These are phyloP conservation scores for Drosophila truncata DNA, from an alignment of 1,140 invertebrate species.

Conservation along the genomic window DNA sequence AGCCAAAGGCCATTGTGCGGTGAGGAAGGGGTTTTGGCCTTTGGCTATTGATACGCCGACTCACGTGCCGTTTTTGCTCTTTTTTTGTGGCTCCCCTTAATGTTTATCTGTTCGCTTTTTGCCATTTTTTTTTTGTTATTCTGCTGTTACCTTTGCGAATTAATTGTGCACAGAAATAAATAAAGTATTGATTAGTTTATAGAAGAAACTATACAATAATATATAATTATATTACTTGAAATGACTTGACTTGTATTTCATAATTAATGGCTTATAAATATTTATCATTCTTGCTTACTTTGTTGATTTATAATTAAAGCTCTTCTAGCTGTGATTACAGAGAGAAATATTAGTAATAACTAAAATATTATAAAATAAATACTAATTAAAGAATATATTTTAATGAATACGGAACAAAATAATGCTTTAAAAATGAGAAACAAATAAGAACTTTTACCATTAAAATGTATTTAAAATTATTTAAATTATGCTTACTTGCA, in stretches of 20 bases:
- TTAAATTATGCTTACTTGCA: neutral
- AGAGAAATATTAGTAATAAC: neutral
- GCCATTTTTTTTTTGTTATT: constrained; percentile 38
- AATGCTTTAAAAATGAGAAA: neutral
- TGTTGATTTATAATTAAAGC: neutral
- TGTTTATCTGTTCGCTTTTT: constrained; percentile 22
- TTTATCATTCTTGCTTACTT: neutral
- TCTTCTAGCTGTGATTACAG: neutral
- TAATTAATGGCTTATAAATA: constrained; percentile 10
- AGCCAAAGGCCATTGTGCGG: constrained; percentile 35
- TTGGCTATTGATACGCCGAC: constrained; percentile 46
- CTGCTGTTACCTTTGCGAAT: constrained; percentile 40
- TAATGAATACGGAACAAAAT: neutral
- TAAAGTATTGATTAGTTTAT: neutral
- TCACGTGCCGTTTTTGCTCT: constrained; percentile 56
- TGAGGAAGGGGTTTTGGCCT: constrained; percentile 15
- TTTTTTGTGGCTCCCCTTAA: constrained; percentile 13
- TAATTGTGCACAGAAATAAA: constrained; percentile 51
- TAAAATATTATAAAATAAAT: neutral
- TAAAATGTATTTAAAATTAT: neutral
- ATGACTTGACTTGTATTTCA: neutral
- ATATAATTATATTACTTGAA: neutral
- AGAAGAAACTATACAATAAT: neutral
- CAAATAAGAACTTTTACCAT: neutral
- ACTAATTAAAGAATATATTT: neutral